Percentiles rank a stretch among this genome's conserved stretches.
Evolutionary conservation across 2,797 vertebrate species (phyloP).

Genomic region (Cygnus olor): DNA sequence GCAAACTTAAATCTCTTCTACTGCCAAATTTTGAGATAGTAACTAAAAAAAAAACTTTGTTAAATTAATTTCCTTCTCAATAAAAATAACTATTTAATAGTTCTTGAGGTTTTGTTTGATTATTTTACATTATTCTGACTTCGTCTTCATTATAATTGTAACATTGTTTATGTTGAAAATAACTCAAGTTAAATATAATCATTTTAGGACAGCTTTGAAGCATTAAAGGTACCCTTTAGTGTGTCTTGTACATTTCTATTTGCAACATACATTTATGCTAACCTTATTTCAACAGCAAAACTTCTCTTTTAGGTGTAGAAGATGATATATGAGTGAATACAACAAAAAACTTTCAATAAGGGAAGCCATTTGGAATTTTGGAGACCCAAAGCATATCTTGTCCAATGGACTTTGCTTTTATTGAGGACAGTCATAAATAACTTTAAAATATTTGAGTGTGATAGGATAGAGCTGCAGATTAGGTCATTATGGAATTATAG

Average conservation of each 20-base stretch:
- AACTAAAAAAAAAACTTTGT: not conserved
- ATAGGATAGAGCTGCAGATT: constrained; percentile 77
- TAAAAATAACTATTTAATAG: not conserved
- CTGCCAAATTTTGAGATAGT: not conserved
- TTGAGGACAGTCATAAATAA: constrained; percentile 82
- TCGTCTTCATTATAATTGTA: not conserved
- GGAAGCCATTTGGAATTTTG: constrained; percentile 57
- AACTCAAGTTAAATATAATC: not conserved
- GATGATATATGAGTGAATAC: not conserved
- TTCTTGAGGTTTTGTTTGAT: not conserved
- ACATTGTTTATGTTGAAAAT: not conserved
- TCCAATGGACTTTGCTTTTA: constrained; percentile 71
- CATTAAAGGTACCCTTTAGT: not conserved
- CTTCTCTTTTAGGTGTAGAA: constrained; percentile 8
- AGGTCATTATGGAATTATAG: constrained; percentile 82
- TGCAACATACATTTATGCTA: not conserved
- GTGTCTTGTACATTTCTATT: not conserved
- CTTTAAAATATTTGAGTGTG: constrained; percentile 80
- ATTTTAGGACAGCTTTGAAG: not conserved
- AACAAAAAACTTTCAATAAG: constrained; percentile 37
- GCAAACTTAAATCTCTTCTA: not conserved
- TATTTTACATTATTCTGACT: not conserved
- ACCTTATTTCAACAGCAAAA: constrained; percentile 18
- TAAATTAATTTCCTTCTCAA: not conserved
- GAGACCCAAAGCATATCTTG: constrained; percentile 48